phyloP scores from a whole-genome alignment of 92 coral and sea anemone genomes.

The Paragorgia papillata region DNA sequence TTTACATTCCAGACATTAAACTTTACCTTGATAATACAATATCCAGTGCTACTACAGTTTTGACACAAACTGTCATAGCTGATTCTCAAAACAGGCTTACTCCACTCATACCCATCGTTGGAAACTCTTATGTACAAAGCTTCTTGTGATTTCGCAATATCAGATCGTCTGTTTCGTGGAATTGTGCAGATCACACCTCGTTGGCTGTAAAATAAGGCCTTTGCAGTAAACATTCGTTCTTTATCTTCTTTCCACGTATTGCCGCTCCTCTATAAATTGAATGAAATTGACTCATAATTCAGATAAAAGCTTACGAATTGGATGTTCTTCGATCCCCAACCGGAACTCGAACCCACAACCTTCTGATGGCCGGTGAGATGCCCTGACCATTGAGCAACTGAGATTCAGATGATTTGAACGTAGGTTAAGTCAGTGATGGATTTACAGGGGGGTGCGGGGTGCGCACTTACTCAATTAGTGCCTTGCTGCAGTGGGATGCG shows the following conservation, averaged over 20 bases:
- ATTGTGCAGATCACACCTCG: conserved; percentile 81
- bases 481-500: too few relatives aligned
- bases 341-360: too few relatives aligned
- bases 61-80: conserved; percentile 74
- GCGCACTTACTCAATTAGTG: too few relatives aligned
- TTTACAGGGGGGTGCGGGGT: too few relatives aligned
- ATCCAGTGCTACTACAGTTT: conserved; percentile 54
- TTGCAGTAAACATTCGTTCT: conserved; percentile 43
- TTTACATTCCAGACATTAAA: too few relatives aligned
- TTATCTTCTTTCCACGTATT: conserved; percentile 1
- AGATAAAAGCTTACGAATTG: too few relatives aligned
- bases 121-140: conserved; percentile 76
- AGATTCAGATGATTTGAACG: too few relatives aligned
- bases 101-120: conserved; percentile 88
- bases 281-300: too few relatives aligned
- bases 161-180: conserved; percentile 46
- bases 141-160: conserved; percentile 42
- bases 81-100: conserved; percentile 61
- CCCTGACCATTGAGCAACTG: too few relatives aligned
- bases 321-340: too few relatives aligned
- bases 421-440: too few relatives aligned
- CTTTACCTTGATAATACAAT: conserved; percentile 75
- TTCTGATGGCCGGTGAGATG: too few relatives aligned
- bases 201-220: conserved; percentile 77
- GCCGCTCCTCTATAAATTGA: conserved; percentile 48